phyloP scores from a whole-genome alignment of 2,888 invertebrate genomes.

The Miltochrista miniata region DNA sequence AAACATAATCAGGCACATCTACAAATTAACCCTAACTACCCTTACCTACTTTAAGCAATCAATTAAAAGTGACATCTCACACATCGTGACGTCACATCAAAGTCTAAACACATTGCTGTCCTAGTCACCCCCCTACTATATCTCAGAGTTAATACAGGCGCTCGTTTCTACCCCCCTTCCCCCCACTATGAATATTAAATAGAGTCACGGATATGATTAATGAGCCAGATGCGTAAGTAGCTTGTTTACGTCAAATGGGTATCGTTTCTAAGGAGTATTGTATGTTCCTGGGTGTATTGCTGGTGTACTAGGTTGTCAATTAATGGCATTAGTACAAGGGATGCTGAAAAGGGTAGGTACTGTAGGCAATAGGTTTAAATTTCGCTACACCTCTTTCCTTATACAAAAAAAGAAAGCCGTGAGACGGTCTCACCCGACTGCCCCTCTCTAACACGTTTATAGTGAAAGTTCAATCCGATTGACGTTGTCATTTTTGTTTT shows the following conservation, averaged over 20 bases:
- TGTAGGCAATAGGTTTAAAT: no score
- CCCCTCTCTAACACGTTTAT: no score
- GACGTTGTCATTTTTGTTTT: no score
- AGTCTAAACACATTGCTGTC: background rate
- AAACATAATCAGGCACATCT: no score
- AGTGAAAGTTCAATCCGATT: no score
- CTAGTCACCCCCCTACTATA: conserved; percentile 2
- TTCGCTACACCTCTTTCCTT: no score
- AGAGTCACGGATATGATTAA: conserved; percentile 24
- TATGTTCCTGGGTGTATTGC: background rate
- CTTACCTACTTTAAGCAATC: background rate
- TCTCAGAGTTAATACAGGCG: conserved; percentile 9
- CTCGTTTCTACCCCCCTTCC: background rate
- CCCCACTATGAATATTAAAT: conserved; percentile 29
- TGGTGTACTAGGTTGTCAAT: background rate
- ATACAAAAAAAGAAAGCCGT: no score
- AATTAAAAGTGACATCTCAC: background rate
- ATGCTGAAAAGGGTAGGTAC: no score
- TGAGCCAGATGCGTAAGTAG: conserved; percentile 11
- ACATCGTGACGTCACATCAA: background rate
- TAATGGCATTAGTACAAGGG: background rate
- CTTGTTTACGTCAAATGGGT: conserved; percentile 6
- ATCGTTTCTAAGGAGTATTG: background rate
- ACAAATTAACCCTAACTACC: no score
- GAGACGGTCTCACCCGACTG: no score